These are phyloP conservation scores for Aegithalos caudatus DNA, from an alignment of 2,113 vertebrate species.

Conservation along the genomic window DNA sequence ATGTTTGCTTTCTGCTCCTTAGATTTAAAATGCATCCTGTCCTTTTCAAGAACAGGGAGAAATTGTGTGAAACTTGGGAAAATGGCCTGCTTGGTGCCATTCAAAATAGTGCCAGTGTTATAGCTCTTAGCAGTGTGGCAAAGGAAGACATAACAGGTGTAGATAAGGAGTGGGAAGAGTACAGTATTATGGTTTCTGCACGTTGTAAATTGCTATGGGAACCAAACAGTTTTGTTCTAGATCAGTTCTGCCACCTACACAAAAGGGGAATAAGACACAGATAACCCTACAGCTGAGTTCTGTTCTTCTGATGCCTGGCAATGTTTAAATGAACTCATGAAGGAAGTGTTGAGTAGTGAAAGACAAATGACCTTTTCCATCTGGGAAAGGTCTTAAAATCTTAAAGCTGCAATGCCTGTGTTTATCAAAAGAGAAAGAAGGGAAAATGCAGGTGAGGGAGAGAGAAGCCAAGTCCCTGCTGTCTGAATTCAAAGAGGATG, in stretches of 20 bases:
- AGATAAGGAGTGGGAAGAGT: constrained; percentile 54
- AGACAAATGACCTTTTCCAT: constrained; percentile 73
- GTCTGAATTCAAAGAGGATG: background rate
- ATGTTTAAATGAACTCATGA: constrained; percentile 70
- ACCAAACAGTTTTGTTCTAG: constrained; percentile 66
- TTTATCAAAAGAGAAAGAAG: constrained; percentile 28
- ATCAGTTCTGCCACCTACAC: constrained; percentile 67
- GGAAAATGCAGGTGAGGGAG: constrained; percentile 37
- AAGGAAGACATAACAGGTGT: constrained; percentile 58
- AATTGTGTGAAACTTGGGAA: background rate
- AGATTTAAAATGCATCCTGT: background rate
- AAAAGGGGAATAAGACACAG: constrained; percentile 53
- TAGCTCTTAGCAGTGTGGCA: constrained; percentile 14
- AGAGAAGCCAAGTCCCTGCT: background rate
- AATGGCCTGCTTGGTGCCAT: background rate
- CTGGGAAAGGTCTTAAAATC: constrained; percentile 67
- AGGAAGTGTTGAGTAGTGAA: constrained; percentile 70
- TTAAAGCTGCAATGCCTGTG: constrained; percentile 45
- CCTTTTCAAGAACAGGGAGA: background rate
- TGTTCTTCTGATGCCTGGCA: constrained; percentile 69
- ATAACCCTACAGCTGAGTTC: constrained; percentile 63
- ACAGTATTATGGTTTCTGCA: background rate
- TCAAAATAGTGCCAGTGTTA: background rate
- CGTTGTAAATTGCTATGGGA: constrained; percentile 64
- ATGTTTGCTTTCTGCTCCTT: background rate